Conservation (phyloP, 92 coral and sea anemone genomes). For the Bergia sp. region DNA sequence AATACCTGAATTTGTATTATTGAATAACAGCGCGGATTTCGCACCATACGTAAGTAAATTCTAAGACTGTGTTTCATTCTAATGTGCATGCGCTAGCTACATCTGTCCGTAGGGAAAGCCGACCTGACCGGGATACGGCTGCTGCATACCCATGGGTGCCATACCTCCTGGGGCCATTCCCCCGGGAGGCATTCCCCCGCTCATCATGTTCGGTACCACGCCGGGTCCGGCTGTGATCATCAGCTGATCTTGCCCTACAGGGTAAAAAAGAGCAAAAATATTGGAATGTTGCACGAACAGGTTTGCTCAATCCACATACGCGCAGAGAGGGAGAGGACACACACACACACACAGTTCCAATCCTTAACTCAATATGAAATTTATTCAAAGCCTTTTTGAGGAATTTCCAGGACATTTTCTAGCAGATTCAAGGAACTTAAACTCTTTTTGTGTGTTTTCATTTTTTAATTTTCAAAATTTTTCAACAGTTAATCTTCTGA, state of each 20-base stretch:
- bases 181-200: slow-evolving; percentile 75
- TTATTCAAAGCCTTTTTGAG: no score
- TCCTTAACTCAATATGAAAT: no score
- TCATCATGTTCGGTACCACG: slow-evolving; percentile 77
- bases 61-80: slow-evolving; percentile 36
- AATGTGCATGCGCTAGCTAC: slow-evolving; percentile 25
- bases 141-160: slow-evolving; percentile 52
- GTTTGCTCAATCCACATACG: neutral
- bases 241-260: slow-evolving; percentile 86
- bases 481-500: no score
- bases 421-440: no score
- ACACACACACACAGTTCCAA: no score
- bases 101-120: slow-evolving; percentile 46
- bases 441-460: no score
- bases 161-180: slow-evolving; percentile 69
- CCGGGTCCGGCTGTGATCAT: slow-evolving; percentile 98
- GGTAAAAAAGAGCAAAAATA: neutral
- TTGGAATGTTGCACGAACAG: neutral
- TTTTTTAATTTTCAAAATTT: no score
- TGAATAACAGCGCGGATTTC: slow-evolving; percentile 21
- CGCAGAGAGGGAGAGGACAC: no score
- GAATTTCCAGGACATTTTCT: no score
- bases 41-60: slow-evolving; percentile 47
- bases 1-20: slow-evolving; percentile 39
- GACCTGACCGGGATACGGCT: slow-evolving; percentile 49